A percentile compares a stretch with the other conserved stretches of the same genome.
phyloP scores from a whole-genome alignment of 2,888 invertebrate genomes.

The Fabriciana adippe region DNA sequence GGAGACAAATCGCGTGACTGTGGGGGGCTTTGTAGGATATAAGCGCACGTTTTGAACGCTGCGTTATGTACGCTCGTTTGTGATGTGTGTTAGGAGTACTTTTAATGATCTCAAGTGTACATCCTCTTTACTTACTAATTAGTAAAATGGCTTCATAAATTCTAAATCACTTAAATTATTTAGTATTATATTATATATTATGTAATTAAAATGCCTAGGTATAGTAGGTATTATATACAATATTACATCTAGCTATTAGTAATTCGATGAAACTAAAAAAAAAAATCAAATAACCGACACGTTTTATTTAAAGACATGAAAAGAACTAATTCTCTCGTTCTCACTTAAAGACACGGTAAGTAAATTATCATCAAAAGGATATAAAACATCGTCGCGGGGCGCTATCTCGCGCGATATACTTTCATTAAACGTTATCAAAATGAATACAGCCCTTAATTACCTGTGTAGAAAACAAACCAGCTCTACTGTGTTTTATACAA shows the following conservation, averaged over 20 bases:
- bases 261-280: too few relatives aligned
- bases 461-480: conserved; percentile 56
- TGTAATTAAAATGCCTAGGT: too few relatives aligned
- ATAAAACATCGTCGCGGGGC: conserved; percentile 49
- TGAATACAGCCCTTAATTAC: conserved; percentile 65
- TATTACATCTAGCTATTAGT: too few relatives aligned
- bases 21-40: conserved; percentile 48
- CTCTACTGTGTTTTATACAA: conserved; percentile 50
- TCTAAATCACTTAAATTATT: too few relatives aligned
- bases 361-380: conserved; percentile 51
- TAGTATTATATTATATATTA: too few relatives aligned
- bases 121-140: too few relatives aligned
- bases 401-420: conserved; percentile 43
- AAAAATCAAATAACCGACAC: too few relatives aligned
- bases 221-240: too few relatives aligned
- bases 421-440: conserved; percentile 56
- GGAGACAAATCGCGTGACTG: conserved; percentile 54
- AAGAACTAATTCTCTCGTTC: conserved; percentile 5
- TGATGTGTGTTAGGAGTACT: background rate
- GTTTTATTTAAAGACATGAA: background rate
- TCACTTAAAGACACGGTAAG: conserved; percentile 31
- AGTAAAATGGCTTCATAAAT: too few relatives aligned
- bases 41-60: conserved; percentile 22
- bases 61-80: conserved; percentile 22
- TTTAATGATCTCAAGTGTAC: too few relatives aligned